phyloP scores from a whole-genome alignment of 2,113 vertebrate genomes.

The Tupaia tana region DNA sequence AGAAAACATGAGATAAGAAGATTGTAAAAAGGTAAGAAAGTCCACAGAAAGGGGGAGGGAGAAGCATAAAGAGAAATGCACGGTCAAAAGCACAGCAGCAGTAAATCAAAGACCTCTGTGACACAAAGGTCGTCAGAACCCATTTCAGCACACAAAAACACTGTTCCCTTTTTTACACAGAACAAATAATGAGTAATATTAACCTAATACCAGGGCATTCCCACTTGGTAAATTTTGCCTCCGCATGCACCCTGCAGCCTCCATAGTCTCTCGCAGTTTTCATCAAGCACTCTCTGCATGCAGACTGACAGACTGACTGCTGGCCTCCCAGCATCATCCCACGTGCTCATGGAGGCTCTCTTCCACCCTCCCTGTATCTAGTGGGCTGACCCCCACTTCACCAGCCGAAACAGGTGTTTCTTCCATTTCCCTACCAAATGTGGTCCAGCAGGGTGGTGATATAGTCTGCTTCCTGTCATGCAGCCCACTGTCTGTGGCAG shows the following conservation, averaged over 20 bases:
- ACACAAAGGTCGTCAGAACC: neutral
- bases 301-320: neutral
- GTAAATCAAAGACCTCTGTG: neutral
- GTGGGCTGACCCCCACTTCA: neutral
- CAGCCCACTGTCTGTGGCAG: neutral
- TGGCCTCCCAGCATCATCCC: neutral
- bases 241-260: neutral
- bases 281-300: neutral
- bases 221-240: neutral
- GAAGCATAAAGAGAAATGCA: neutral
- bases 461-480: neutral
- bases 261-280: neutral
- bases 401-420: neutral
- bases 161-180: neutral
- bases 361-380: neutral
- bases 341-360: neutral
- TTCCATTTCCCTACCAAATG: fast-evolving
- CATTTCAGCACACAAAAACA: neutral
- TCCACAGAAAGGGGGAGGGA: neutral
- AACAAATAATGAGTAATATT: neutral
- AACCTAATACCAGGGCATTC: neutral
- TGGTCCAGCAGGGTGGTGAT: neutral
- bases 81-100: neutral
- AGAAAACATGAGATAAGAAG: neutral
- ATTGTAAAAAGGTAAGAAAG: neutral